A percentile compares a stretch with the other conserved stretches of the same genome.
These are phyloP conservation scores for Gonocerus acuteangulatus DNA, from an alignment of 2,888 invertebrate species.

Conservation along the genomic window DNA sequence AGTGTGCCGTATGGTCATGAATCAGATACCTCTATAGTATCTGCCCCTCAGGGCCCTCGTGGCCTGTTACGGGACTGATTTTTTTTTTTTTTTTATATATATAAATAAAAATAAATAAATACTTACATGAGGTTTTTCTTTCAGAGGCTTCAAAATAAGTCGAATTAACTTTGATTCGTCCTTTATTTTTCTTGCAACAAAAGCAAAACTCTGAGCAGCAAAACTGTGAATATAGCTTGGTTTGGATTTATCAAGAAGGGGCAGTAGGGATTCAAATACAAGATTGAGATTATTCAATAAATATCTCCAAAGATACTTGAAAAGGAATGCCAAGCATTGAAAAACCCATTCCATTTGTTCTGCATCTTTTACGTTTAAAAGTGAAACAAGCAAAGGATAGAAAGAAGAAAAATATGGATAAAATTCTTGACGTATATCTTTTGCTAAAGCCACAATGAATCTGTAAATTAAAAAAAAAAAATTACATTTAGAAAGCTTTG, in stretches of 20 bases:
- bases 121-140: slow-evolving; percentile 61
- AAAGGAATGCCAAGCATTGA: slow-evolving; percentile 77
- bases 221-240: slow-evolving; percentile 83
- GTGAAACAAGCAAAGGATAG: slow-evolving; percentile 61
- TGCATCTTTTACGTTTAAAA: slow-evolving; percentile 66
- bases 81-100: too few species aligned
- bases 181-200: slow-evolving; percentile 80
- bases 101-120: background rate
- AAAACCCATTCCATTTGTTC: slow-evolving; percentile 82
- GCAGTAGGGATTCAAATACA: slow-evolving; percentile 63
- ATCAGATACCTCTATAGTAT: too few species aligned
- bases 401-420: slow-evolving; percentile 75
- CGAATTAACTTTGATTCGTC: slow-evolving; percentile 67
- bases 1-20: too few species aligned
- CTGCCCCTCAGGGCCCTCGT: too few species aligned
- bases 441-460: slow-evolving; percentile 72
- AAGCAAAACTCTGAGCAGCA: slow-evolving; percentile 93
- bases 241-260: slow-evolving; percentile 66
- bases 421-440: slow-evolving; percentile 82
- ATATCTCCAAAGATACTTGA: slow-evolving; percentile 79
- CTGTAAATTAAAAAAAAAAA: slow-evolving; percentile 47
- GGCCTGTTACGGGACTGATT: too few species aligned
- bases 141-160: slow-evolving; percentile 59
- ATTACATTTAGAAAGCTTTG: slow-evolving; percentile 38
- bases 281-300: slow-evolving; percentile 67